Percentiles rank a stretch among this genome's conserved stretches.
Conservation (phyloP, 2,113 vertebrate species). For the Phalacrocorax carbo region DNA sequence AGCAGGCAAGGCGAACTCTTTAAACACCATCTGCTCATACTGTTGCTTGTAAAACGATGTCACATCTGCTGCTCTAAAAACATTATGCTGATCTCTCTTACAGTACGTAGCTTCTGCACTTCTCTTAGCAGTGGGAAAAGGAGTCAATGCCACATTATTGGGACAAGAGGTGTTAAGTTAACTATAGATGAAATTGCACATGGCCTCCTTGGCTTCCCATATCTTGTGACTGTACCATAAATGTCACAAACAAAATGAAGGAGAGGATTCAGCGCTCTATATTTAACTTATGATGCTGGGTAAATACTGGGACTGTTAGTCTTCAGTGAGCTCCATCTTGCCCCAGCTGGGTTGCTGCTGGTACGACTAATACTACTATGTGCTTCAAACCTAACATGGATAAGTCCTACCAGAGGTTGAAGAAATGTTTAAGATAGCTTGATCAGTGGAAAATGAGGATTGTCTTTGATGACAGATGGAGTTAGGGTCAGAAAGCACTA, state of each 20-base stretch:
- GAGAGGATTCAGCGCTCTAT: background rate
- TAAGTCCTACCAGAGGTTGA: background rate
- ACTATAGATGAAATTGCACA: background rate
- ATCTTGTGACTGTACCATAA: background rate
- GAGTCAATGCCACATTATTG: background rate
- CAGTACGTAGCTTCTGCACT: background rate
- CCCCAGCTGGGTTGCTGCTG: background rate
- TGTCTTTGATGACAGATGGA: background rate
- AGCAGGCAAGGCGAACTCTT: constrained; percentile 54
- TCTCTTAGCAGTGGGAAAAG: background rate
- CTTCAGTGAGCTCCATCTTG: background rate
- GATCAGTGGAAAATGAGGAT: background rate
- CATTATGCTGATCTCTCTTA: constrained; percentile 32
- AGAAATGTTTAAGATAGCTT: background rate
- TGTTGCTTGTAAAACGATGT: constrained; percentile 45
- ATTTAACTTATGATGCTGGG: background rate
- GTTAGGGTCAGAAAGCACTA: background rate
- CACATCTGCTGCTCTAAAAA: constrained; percentile 69
- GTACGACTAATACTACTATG: rapidly evolving
- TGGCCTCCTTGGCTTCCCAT: background rate
- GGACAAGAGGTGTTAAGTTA: constrained; percentile 12
- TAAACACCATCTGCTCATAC: constrained; percentile 58
- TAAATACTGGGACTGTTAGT: background rate
- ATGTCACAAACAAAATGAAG: background rate
- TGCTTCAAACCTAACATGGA: background rate